Conservation (phyloP, 2,113 vertebrate genomes). For the Atractosteus spatula region DNA sequence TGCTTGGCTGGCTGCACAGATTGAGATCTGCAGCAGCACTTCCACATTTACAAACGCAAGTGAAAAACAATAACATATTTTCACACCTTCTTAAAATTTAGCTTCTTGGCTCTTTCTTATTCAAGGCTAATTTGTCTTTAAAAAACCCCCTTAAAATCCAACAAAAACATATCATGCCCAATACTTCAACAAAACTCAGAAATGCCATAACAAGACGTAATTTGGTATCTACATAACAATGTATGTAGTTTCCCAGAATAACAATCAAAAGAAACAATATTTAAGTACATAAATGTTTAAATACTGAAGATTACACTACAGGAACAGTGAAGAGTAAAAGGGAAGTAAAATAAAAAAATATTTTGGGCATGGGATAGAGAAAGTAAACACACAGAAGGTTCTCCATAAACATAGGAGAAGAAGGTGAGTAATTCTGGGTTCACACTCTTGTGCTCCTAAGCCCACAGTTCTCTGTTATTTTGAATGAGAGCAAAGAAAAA, state of each 20-base stretch:
- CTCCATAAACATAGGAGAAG: not conserved
- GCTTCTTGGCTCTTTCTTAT: slow-evolving; percentile 50
- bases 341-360: no score
- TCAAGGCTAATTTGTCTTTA: no score
- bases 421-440: not conserved
- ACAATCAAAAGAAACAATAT: no score
- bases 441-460: not conserved
- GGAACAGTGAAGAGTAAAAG: no score
- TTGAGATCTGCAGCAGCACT: slow-evolving; percentile 56
- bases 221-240: no score
- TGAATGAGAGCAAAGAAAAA: not conserved
- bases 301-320: no score
- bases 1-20: slow-evolving; percentile 74
- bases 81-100: slow-evolving; percentile 62
- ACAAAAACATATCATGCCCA: no score
- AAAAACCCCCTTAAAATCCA: no score
- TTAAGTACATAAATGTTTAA: no score
- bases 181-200: no score
- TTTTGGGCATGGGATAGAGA: not conserved
- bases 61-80: slow-evolving; percentile 45
- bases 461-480: not conserved
- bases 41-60: slow-evolving; percentile 57
- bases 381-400: not conserved
- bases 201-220: no score
- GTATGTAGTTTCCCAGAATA: no score